Conservation (phyloP, 2,797 vertebrate species). For the Sparidentex hasta region DNA sequence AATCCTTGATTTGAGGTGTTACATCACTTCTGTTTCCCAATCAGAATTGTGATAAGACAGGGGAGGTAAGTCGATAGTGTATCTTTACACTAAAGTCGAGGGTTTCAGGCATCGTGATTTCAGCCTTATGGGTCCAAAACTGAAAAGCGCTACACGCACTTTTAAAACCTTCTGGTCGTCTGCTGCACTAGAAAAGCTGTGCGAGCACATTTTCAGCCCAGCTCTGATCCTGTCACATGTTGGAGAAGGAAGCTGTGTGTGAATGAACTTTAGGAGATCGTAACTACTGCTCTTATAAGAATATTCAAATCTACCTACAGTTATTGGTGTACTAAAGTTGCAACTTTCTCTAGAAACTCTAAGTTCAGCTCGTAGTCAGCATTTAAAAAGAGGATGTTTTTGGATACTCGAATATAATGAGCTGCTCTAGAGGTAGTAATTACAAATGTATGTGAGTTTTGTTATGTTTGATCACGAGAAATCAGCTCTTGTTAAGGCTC, state of each 20-base stretch:
- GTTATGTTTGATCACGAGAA: slow-evolving; percentile 54
- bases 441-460: slow-evolving; percentile 70
- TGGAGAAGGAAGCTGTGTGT: slow-evolving; percentile 20
- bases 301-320: slow-evolving; percentile 42
- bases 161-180: background rate
- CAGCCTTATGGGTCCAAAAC: background rate
- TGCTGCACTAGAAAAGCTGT: slow-evolving; percentile 4
- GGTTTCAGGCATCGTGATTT: background rate
- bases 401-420: slow-evolving; percentile 51
- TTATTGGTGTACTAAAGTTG: slow-evolving; percentile 31
- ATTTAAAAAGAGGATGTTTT: slow-evolving; percentile 45
- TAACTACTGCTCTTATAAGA: slow-evolving; percentile 35
- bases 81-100: slow-evolving; percentile 1
- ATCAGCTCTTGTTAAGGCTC: slow-evolving; percentile 69
- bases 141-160: background rate
- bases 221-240: slow-evolving; percentile 31
- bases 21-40: slow-evolving; percentile 7
- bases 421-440: slow-evolving; percentile 83
- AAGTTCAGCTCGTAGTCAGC: slow-evolving; percentile 39
- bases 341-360: slow-evolving; percentile 51
- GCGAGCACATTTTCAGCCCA: background rate
- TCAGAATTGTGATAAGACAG: background rate
- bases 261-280: slow-evolving; percentile 29
- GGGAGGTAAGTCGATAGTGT: background rate
- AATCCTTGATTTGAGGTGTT: slow-evolving; percentile 14